Conservation (phyloP, 2,113 vertebrate genomes). For the Noturus placidus region DNA sequence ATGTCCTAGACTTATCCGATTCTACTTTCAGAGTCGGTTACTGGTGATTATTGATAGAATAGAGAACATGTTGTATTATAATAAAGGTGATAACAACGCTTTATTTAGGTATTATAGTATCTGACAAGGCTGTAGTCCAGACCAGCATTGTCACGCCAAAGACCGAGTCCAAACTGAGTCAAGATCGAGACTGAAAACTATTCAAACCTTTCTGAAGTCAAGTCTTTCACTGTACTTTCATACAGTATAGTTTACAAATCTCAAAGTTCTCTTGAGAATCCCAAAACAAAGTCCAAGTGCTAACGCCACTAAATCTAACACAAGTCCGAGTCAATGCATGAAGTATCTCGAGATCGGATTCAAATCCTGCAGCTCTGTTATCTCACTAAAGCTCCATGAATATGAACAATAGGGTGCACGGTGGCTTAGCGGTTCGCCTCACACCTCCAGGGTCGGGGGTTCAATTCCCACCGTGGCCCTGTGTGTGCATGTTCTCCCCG, state of each 20-base stretch:
- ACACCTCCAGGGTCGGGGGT: too few relatives aligned
- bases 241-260: background rate
- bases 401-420: too few relatives aligned
- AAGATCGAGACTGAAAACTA: too few relatives aligned
- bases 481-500: too few relatives aligned
- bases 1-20: background rate
- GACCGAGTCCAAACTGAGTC: background rate
- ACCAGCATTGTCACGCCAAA: too few relatives aligned
- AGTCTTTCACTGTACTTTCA: background rate
- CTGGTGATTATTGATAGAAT: background rate
- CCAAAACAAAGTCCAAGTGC: background rate
- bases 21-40: background rate
- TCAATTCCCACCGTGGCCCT: too few relatives aligned
- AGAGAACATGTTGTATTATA: background rate
- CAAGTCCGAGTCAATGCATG: background rate
- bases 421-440: too few relatives aligned
- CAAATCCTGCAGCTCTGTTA: background rate
- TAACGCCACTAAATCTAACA: background rate
- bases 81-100: background rate
- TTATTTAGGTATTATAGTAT: background rate
- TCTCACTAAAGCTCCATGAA: too few relatives aligned
- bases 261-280: background rate
- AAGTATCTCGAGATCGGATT: background rate
- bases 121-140: background rate
- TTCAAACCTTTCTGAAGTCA: too few relatives aligned